Base-by-base conservation (phyloP, 2,113 vertebrate species). In the Poeciliopsis turrubarensis region DNA sequence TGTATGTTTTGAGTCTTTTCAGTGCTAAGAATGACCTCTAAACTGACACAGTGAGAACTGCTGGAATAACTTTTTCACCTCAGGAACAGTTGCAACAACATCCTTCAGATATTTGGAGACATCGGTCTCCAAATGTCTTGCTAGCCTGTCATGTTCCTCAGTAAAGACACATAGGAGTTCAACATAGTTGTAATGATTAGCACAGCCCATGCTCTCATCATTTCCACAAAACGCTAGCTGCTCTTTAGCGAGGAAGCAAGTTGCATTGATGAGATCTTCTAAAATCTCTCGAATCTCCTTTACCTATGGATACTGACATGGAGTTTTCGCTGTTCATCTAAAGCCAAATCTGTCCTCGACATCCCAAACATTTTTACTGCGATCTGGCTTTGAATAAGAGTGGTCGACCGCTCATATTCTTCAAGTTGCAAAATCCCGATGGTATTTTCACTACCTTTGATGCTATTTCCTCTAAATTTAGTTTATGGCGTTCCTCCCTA, bases 331-430 rank as follows among this genome's bases (percentile, higher is more conserved):
- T 60, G 68, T 15, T 70, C 68, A n/a, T 69, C 10, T 39, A 63
- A 51, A 0, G 77, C 41, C 57, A 79, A 37, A 9, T 79, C 65
- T 0, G 64, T 54, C 3, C 22, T 26, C 0, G 27, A 27, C 0
- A 0, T 60, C 2, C 60, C 60, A 30, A 65, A 64, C 0, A 60
- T 44, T 75, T 75, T 65, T 7, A 44, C 29, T 1, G 29, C 29
- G 29, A 39, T 70, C 5, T 76, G 66, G 9, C 60, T 69, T 31
- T 69, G 74, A 60, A 66, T 74, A 31, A 66, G 44, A 8, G 31
- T 19, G 1, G n/a, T 27, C 4, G 32, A 37, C 3, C 54, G 5
- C 14, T 70, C 51, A 70, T 37, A 67, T 67, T 26, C 25, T 67
- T 67, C 12, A 67, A 0, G 37, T 67, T 12, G 15, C 65, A 41